These are phyloP conservation scores for Pampus argenteus DNA, from an alignment of 2,797 vertebrate species.

Conservation along the genomic window DNA sequence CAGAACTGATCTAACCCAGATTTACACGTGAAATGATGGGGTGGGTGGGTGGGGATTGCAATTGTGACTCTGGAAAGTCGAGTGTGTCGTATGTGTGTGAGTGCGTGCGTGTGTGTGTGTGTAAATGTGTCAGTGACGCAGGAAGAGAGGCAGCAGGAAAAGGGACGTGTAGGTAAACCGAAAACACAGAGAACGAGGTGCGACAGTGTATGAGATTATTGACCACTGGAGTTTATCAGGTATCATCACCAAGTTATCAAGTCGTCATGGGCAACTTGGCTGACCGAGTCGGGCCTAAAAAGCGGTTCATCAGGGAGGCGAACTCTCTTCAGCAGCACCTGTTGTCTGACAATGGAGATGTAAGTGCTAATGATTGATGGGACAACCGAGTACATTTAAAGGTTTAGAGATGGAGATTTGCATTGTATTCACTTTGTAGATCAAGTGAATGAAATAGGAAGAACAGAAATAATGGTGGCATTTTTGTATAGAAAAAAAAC, in stretches of 20 bases:
- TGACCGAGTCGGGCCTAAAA: slow-evolving; percentile 78
- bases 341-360: slow-evolving; percentile 79
- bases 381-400: slow-evolving; percentile 4
- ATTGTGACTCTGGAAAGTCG: slow-evolving; percentile 66
- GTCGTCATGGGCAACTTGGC: slow-evolving; percentile 83
- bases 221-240: slow-evolving; percentile 46
- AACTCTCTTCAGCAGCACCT: slow-evolving; percentile 81
- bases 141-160: slow-evolving; percentile 52
- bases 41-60: slow-evolving; percentile 33
- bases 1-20: slow-evolving; percentile 81
- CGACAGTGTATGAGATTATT: slow-evolving; percentile 34
- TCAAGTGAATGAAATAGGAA: not conserved
- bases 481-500: not conserved
- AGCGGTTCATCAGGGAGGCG: slow-evolving; percentile 68
- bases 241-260: slow-evolving; percentile 45
- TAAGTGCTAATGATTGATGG: slow-evolving; percentile 70
- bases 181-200: slow-evolving; percentile 41
- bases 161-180: slow-evolving; percentile 54
- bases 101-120: slow-evolving; percentile 32
- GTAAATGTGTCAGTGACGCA: slow-evolving; percentile 78
- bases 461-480: not conserved
- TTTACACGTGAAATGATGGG: slow-evolving; percentile 64
- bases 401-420: slow-evolving; percentile 5
- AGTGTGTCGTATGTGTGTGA: slow-evolving; percentile 36
- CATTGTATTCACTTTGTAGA: not conserved